Evolutionary conservation across 2,888 invertebrate species (phyloP), one percentile per base, ranked within the genome.

Genomic region (Agrotis puta): DNA sequence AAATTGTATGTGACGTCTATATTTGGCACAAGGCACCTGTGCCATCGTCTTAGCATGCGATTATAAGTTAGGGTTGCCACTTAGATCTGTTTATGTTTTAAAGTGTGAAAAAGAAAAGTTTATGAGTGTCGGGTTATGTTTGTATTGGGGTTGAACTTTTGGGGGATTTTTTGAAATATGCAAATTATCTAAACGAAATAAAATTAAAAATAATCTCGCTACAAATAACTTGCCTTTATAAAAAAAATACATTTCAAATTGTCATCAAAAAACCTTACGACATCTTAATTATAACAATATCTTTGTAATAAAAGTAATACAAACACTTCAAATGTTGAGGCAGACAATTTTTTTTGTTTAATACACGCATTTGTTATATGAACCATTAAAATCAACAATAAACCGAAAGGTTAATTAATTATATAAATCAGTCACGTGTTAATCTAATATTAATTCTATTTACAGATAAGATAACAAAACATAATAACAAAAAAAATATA

Each of bases 1-100:
- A 83, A 84, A 83, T 84, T 83, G 67, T 77, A 63, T 70, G 64
- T 56, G 81, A 85, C 77, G 74, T 74, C 79, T 84, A 80, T 73
- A 84, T 85, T 85, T 84, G 73, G 85, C 85, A 70, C 77, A 66
- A 54, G 57, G 74, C 83, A 84, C 84, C 85, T 82, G 85, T 79
- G 78, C 77, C 63, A 54, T 64, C 71, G 70, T 74, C 84, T 84
- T 85, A 77, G 76, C 85, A 78, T 84, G 85, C 75, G 66, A 84
- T 85, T 84, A 84, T 73, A 14, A 9, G 18, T 22, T 67, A 84
- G 81, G 84, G 84, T 51, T 84, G 79, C 1, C 84, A 74, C 73
- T 59, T 47, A 67, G 39, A 27, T n/a, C 33, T 62, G 18, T 24
- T 47, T 2, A 27, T 62, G 16, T 51, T 62, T 43, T 16, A 11